A percentile compares a stretch with the other conserved stretches of the same genome.
Evolutionary conservation across 2,888 invertebrate genomes (phyloP).

Genomic region (Prosopocoilus inquinatus): DNA sequence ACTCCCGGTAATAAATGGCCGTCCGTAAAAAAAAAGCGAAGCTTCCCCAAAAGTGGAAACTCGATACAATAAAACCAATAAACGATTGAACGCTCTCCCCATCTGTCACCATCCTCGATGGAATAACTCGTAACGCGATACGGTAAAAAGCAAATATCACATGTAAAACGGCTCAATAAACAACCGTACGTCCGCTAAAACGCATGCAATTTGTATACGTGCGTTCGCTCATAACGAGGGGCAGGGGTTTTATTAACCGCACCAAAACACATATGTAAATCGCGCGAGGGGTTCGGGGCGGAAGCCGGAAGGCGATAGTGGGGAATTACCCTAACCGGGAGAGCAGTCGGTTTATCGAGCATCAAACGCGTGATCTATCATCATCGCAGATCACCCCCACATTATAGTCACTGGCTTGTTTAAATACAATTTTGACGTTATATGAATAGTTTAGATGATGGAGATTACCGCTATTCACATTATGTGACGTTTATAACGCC

Average conservation of each 20-base stretch:
- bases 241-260: slow-evolving; percentile 4
- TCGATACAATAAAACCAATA: slow-evolving; percentile 31
- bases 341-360: not conserved
- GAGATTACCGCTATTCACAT: not conserved
- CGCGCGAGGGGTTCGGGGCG: not conserved
- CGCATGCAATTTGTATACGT: slow-evolving; percentile 1
- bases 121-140: slow-evolving; percentile 31
- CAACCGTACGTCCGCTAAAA: slow-evolving; percentile 32
- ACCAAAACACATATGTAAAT: not conserved
- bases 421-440: not conserved
- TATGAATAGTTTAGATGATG: not conserved
- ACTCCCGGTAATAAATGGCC: no score
- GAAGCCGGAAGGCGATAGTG: not conserved
- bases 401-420: not conserved
- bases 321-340: slow-evolving; percentile 1
- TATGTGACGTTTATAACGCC: not conserved
- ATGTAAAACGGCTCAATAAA: slow-evolving; percentile 44
- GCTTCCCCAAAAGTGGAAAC: slow-evolving; percentile 17
- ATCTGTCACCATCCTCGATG: slow-evolving; percentile 32
- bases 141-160: slow-evolving; percentile 43
- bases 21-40: slow-evolving; percentile 10
- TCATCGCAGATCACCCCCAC: slow-evolving; percentile 1
- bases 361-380: slow-evolving; percentile 7
- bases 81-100: slow-evolving; percentile 33
- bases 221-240: not conserved